phyloP scores from a whole-genome alignment of 2,888 invertebrate species.

The Erebia ligea region DNA sequence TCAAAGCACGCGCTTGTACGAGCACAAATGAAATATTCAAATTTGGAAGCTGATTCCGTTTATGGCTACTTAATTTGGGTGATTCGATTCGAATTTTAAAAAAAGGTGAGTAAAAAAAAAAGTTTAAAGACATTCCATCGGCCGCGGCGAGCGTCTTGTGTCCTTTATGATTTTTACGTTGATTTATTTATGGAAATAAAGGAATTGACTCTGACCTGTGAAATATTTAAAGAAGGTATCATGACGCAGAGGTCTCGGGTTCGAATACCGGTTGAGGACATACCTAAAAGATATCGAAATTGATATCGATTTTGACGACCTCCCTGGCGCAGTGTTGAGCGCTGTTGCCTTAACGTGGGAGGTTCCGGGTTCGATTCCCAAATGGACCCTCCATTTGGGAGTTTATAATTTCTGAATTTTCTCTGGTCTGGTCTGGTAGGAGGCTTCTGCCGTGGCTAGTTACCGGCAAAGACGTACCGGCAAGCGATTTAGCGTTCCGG shows the following conservation, averaged over 20 bases:
- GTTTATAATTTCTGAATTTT: too few relatives aligned
- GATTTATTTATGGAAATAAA: constrained; percentile 40
- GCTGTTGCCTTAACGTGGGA: too few relatives aligned
- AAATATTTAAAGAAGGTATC: constrained; percentile 17
- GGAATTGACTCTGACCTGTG: constrained; percentile 33
- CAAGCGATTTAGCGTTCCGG: too few relatives aligned
- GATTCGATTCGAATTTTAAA: constrained; percentile 82
- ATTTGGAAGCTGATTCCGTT: constrained; percentile 84
- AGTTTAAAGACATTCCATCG: constrained; percentile 70
- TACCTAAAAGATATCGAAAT: too few relatives aligned
- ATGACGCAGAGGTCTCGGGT: background rate
- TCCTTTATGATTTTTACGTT: constrained; percentile 38
- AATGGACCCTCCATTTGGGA: too few relatives aligned
- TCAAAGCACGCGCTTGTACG: constrained; percentile 71
- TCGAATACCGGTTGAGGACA: background rate
- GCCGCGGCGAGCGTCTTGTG: constrained; percentile 37
- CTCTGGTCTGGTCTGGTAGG: too few relatives aligned
- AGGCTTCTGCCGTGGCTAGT: too few relatives aligned
- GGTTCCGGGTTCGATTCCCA: too few relatives aligned
- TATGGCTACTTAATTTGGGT: constrained; percentile 84
- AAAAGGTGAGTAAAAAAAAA: constrained; percentile 68
- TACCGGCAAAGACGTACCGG: too few relatives aligned
- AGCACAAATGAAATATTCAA: constrained; percentile 81
- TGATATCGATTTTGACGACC: too few relatives aligned
- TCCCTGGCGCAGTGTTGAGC: too few relatives aligned